These are phyloP conservation scores for Pelmatolapia mariae DNA, from an alignment of 2,113 vertebrate genomes.

Conservation along the genomic window DNA sequence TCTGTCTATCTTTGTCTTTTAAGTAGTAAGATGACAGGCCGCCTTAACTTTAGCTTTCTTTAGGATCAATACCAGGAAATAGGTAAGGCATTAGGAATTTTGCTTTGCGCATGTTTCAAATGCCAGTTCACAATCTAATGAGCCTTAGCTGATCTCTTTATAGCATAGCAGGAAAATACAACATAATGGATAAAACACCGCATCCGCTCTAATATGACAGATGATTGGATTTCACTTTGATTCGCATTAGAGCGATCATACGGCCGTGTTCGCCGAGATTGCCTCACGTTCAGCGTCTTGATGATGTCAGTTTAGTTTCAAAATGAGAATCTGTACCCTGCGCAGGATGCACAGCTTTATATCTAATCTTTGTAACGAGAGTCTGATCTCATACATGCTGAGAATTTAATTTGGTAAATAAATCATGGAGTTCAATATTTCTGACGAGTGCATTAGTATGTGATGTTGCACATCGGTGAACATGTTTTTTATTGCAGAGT, in stretches of 20 bases:
- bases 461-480: background rate
- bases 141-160: conserved; percentile 34
- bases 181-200: conserved; percentile 28
- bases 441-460: conserved; percentile 9
- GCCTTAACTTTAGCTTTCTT: conserved; percentile 24
- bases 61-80: conserved; percentile 52
- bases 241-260: conserved; percentile 44
- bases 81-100: conserved; percentile 33
- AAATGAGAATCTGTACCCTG: conserved; percentile 38
- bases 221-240: conserved; percentile 45
- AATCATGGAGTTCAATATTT: conserved; percentile 22
- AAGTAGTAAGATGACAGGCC: conserved; percentile 35
- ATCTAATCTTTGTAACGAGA: conserved; percentile 40
- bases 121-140: conserved; percentile 50
- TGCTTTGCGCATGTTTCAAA: background rate
- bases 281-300: background rate
- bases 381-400: conserved; percentile 19
- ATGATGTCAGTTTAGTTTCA: conserved; percentile 36
- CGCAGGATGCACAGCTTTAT: conserved; percentile 3
- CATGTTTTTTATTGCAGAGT: background rate
- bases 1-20: conserved; percentile 17
- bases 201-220: conserved; percentile 11
- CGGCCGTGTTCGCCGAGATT: conserved; percentile 8
- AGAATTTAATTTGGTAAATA: conserved; percentile 39
- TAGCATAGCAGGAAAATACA: conserved; percentile 12